A percentile compares a stretch with the other conserved stretches of the same genome.
Conservation (phyloP, 2,888 invertebrate genomes). For the Diogma glabrata region DNA sequence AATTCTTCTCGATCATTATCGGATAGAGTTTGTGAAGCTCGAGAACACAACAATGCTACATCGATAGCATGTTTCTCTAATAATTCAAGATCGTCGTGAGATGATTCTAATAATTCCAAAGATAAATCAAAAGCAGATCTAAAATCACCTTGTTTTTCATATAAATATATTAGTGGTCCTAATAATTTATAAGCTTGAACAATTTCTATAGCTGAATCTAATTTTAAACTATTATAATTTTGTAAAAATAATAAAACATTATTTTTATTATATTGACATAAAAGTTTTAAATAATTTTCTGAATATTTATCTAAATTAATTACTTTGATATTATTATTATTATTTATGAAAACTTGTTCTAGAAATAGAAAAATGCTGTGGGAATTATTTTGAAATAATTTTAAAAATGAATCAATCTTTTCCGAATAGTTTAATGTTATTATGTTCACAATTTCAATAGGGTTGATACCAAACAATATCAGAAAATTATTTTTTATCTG, state of each 20-base stretch:
- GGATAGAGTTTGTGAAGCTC: slow-evolving; percentile 37
- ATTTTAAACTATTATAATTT: slow-evolving; percentile 43
- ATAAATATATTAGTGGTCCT: slow-evolving; percentile 56
- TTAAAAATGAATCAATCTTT: slow-evolving; percentile 37
- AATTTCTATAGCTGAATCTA: slow-evolving; percentile 52
- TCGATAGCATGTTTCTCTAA: slow-evolving; percentile 24
- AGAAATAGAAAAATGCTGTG: slow-evolving; percentile 42
- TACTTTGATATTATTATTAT: slow-evolving; percentile 20
- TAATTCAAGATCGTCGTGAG: slow-evolving; percentile 18
- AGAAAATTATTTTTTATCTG: slow-evolving; percentile 39
- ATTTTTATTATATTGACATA: slow-evolving; percentile 44
- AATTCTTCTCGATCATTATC: slow-evolving; percentile 37
- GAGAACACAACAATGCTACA: slow-evolving; percentile 34
- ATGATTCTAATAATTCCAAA: slow-evolving; percentile 34
- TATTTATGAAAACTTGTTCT: neutral
- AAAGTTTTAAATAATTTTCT: slow-evolving; percentile 49
- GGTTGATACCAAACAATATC: slow-evolving; percentile 46
- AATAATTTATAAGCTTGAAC: slow-evolving; percentile 48
- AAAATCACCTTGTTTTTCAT: slow-evolving; percentile 65
- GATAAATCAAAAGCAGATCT: slow-evolving; percentile 56
- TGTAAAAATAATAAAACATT: slow-evolving; percentile 43
- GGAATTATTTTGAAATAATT: slow-evolving; percentile 30
- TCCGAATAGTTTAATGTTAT: slow-evolving; percentile 42
- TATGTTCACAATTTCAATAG: slow-evolving; percentile 49
- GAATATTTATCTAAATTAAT: slow-evolving; percentile 35